A percentile compares a stretch with the other conserved stretches of the same genome.
Conservation (phyloP, 2,888 invertebrate species). For the Pyrrhia umbra region DNA sequence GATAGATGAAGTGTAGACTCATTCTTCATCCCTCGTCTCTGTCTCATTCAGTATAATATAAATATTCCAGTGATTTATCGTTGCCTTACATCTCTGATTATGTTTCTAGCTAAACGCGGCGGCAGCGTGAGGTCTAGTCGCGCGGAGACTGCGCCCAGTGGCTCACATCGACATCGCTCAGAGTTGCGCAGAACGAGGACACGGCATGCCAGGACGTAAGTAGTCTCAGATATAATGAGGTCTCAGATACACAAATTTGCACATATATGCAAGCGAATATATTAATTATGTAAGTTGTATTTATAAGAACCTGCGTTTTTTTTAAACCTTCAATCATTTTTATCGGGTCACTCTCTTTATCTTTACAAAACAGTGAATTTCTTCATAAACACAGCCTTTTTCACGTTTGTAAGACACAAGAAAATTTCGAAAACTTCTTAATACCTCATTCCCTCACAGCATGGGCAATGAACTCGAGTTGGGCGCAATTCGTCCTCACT, state of each 20-base stretch:
- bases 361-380: no score
- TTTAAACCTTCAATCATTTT: no score
- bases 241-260: no score
- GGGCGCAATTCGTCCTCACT: conserved; percentile 73
- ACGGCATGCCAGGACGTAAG: conserved; percentile 66
- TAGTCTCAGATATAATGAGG: conserved; percentile 10
- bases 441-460: conserved; percentile 10
- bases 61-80: no score
- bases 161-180: conserved; percentile 67
- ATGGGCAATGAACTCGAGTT: conserved; percentile 68
- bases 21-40: no score
- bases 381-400: no score
- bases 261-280: no score
- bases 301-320: no score
- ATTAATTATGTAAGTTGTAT: no score
- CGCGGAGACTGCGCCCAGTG: conserved; percentile 70
- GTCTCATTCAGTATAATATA: no score
- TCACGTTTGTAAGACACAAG: background rate
- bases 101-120: conserved; percentile 58
- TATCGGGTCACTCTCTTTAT: no score
- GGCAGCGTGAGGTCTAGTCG: conserved; percentile 67
- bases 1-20: no score
- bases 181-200: conserved; percentile 71
- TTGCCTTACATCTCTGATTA: background rate
- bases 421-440: background rate